These are phyloP conservation scores for Ectemnius cavifrons DNA, from an alignment of 2,888 invertebrate species.

Conservation along the genomic window DNA sequence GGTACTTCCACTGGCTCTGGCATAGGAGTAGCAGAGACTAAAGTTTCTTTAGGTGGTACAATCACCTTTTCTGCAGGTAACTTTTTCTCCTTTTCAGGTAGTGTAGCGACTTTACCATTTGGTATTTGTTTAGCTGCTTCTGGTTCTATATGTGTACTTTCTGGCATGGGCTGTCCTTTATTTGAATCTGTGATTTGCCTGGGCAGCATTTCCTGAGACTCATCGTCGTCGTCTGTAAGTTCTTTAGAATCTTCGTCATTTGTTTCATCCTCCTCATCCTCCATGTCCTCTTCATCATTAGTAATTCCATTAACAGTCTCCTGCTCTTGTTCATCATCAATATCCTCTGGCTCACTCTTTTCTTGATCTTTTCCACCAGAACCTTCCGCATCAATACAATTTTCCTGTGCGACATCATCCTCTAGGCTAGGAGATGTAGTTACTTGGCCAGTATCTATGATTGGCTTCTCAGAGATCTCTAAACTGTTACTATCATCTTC, in stretches of 20 bases:
- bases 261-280: slow-evolving; percentile 57
- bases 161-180: slow-evolving; percentile 4
- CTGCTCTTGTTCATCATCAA: slow-evolving; percentile 56
- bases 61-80: background rate
- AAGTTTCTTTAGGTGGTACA: slow-evolving; percentile 14
- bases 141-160: background rate
- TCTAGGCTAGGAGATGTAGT: slow-evolving; percentile 63
- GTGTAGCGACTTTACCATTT: slow-evolving; percentile 35
- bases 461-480: slow-evolving; percentile 80
- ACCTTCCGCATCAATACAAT: slow-evolving; percentile 62
- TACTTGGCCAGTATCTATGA: slow-evolving; percentile 80
- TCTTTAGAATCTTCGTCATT: slow-evolving; percentile 65
- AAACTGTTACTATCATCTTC: slow-evolving; percentile 85
- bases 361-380: slow-evolving; percentile 65
- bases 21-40: slow-evolving; percentile 15
- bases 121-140: slow-evolving; percentile 22
- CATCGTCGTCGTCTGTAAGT: slow-evolving; percentile 66
- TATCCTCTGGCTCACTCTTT: slow-evolving; percentile 70
- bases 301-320: slow-evolving; percentile 46
- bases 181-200: slow-evolving; percentile 46
- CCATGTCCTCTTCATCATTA: slow-evolving; percentile 62
- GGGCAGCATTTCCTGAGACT: slow-evolving; percentile 55
- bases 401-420: slow-evolving; percentile 57
- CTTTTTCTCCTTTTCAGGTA: slow-evolving; percentile 23
- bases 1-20: slow-evolving; percentile 21